Percentiles rank a stretch among this genome's conserved stretches.
phyloP scores from a whole-genome alignment of 53 echinoderm and acorn worm genomes.

The Actinopyga echinites region DNA sequence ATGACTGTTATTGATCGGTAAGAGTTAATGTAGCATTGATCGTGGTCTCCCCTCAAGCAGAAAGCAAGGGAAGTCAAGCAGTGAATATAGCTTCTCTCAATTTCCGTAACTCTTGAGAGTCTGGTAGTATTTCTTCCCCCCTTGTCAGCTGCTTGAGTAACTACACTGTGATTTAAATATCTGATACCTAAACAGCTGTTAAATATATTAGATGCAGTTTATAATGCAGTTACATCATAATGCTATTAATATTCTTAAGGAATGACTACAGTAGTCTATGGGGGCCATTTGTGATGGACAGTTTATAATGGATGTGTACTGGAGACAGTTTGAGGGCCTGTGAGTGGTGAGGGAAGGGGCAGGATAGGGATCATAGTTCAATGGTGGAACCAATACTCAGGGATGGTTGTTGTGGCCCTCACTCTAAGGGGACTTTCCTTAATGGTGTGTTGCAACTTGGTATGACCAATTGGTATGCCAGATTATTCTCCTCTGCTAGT shows the following conservation, averaged over 20 bases:
- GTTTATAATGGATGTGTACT: no score
- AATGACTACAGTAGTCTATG: no score
- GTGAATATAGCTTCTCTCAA: constrained; percentile 15
- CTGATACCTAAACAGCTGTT: constrained; percentile 30
- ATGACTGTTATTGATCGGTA: constrained; percentile 16
- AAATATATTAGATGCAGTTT: background rate
- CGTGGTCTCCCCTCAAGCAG: constrained; percentile 28
- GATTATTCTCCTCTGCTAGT: no score
- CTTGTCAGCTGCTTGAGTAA: background rate
- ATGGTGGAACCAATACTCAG: no score
- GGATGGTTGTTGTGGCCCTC: no score
- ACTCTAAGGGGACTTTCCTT: no score
- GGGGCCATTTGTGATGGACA: no score
- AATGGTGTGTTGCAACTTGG: no score
- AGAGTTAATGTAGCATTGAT: constrained; percentile 40
- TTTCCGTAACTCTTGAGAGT: background rate
- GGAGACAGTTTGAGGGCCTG: no score
- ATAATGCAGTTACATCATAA: background rate
- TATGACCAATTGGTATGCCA: no score
- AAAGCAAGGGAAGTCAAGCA: constrained; percentile 23
- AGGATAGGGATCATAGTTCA: no score
- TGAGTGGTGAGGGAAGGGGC: no score
- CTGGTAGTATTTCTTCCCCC: background rate
- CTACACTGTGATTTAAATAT: constrained; percentile 16
- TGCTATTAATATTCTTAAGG: background rate